These are phyloP conservation scores for Stenodera caucasica DNA, from an alignment of 2,888 invertebrate genomes.

Conservation along the genomic window DNA sequence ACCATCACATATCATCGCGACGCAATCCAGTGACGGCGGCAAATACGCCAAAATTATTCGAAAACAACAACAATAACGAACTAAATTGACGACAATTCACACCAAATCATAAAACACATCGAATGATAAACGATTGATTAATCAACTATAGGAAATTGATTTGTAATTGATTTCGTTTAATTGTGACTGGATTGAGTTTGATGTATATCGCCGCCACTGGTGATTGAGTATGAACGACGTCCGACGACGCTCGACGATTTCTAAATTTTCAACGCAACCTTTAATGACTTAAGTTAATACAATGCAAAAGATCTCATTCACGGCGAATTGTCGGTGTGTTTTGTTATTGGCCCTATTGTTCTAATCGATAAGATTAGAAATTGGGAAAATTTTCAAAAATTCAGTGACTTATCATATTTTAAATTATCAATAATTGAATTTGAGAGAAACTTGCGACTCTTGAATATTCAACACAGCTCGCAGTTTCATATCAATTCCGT, in stretches of 20 bases:
- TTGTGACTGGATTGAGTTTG: background rate
- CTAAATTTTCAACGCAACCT: constrained; percentile 37
- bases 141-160: background rate
- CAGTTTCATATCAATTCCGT: too few species aligned
- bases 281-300: constrained; percentile 37
- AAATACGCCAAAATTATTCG: constrained; percentile 30
- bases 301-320: constrained; percentile 34
- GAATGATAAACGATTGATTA: background rate
- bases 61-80: background rate
- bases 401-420: too few species aligned
- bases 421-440: too few species aligned
- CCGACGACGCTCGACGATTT: constrained; percentile 40
- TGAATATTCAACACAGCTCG: too few species aligned
- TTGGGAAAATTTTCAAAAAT: too few species aligned
- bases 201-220: constrained; percentile 18
- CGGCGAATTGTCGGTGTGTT: constrained; percentile 15
- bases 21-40: constrained; percentile 48
- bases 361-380: background rate
- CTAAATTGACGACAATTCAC: too few species aligned
- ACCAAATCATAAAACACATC: too few species aligned
- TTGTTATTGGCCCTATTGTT: background rate
- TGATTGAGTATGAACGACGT: constrained; percentile 31
- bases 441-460: too few species aligned
- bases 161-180: background rate
- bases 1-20: constrained; percentile 49